These are phyloP conservation scores for Limnephilus rhombicus DNA, from an alignment of 2,888 invertebrate genomes.

Conservation along the genomic window DNA sequence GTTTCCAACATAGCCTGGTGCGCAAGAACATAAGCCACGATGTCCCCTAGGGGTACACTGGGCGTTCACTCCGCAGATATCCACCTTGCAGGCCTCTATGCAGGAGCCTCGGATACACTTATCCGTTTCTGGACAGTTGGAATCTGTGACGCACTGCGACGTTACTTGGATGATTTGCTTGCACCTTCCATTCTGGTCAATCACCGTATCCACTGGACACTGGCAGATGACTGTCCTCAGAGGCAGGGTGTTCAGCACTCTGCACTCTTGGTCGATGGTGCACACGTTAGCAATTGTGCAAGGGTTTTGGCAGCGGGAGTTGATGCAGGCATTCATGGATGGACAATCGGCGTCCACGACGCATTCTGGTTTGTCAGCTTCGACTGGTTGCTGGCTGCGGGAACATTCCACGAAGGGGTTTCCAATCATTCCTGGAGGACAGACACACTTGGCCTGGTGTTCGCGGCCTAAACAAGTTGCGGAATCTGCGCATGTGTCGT, in stretches of 20 bases:
- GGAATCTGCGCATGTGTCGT: constrained; percentile 87
- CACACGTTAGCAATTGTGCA: constrained; percentile 86
- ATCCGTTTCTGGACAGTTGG: constrained; percentile 86
- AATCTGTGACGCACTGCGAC: constrained; percentile 83
- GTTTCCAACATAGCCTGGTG: constrained; percentile 87
- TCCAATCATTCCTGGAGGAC: constrained; percentile 86
- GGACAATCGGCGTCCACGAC: constrained; percentile 87
- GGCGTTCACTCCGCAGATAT: constrained; percentile 90
- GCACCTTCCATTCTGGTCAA: constrained; percentile 86
- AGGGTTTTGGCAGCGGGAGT: constrained; percentile 86
- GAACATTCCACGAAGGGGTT: constrained; percentile 87
- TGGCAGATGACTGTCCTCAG: constrained; percentile 91
- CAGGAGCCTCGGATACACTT: constrained; percentile 88
- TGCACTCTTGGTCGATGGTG: constrained; percentile 86
- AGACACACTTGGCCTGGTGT: constrained; percentile 88
- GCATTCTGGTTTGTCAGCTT: constrained; percentile 79
- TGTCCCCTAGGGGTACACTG: constrained; percentile 87
- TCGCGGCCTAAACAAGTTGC: constrained; percentile 86
- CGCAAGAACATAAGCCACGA: constrained; percentile 87
- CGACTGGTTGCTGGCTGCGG: constrained; percentile 72
- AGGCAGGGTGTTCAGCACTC: constrained; percentile 87
- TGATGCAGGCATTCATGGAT: constrained; percentile 86
- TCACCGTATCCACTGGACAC: constrained; percentile 89
- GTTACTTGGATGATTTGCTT: constrained; percentile 77
- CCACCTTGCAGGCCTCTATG: constrained; percentile 87